A percentile compares a stretch with the other conserved stretches of the same genome.
phyloP scores from a whole-genome alignment of 2,888 invertebrate species.

The Tiliacea aurago region DNA sequence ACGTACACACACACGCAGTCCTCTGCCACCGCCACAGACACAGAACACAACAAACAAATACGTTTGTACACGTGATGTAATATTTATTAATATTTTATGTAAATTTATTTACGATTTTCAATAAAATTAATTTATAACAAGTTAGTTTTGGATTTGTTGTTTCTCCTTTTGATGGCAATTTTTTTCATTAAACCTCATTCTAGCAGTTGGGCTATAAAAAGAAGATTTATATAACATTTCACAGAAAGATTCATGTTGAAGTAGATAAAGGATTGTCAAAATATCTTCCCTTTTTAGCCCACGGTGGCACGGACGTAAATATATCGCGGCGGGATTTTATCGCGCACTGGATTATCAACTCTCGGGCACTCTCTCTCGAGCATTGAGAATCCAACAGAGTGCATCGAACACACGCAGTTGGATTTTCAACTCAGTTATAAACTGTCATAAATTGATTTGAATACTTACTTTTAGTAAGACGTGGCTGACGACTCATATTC shows the following conservation, averaged over 20 bases:
- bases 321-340: no score
- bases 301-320: no score
- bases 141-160: slow-evolving; percentile 62
- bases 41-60: slow-evolving; percentile 75
- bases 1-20: slow-evolving; percentile 73
- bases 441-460: background rate
- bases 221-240: background rate
- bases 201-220: background rate
- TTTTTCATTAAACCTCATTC: background rate
- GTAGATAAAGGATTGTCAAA: background rate
- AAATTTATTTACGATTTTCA: slow-evolving; percentile 91
- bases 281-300: background rate
- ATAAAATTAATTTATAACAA: slow-evolving; percentile 90
- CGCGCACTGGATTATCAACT: no score
- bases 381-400: no score
- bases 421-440: background rate
- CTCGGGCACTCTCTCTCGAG: no score
- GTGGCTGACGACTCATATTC: background rate
- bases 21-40: slow-evolving; percentile 73
- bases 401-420: no score
- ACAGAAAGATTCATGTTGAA: background rate
- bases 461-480: no score
- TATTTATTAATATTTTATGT: slow-evolving; percentile 90
- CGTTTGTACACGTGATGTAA: slow-evolving; percentile 88
- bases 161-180: background rate